Conservation (phyloP, 2,888 invertebrate genomes). For the Acheta domesticus region DNA sequence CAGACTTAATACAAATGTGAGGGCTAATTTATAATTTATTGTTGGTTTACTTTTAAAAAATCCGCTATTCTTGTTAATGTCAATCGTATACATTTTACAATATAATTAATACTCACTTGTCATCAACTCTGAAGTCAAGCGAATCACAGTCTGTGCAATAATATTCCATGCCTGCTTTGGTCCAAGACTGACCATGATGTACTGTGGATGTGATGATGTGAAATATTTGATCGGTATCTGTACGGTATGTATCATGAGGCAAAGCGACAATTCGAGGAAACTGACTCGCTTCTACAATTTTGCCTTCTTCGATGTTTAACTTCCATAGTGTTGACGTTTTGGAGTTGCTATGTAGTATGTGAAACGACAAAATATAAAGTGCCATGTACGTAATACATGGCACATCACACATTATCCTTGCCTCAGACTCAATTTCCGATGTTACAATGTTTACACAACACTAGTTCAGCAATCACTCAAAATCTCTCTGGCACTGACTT, state of each 20-base stretch:
- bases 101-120: slow-evolving; percentile 26
- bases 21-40: no score
- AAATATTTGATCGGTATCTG: slow-evolving; percentile 67
- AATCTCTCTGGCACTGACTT: no score
- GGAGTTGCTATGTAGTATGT: slow-evolving; percentile 72
- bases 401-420: slow-evolving; percentile 51
- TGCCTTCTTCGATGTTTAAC: slow-evolving; percentile 70
- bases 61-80: no score
- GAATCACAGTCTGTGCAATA: slow-evolving; percentile 60
- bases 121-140: slow-evolving; percentile 26
- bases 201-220: slow-evolving; percentile 72
- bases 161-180: slow-evolving; percentile 62
- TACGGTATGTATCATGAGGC: slow-evolving; percentile 42
- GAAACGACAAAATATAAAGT: slow-evolving; percentile 67
- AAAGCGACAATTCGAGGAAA: slow-evolving; percentile 53
- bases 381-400: slow-evolving; percentile 61
- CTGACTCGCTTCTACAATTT: slow-evolving; percentile 64
- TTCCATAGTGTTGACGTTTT: slow-evolving; percentile 81
- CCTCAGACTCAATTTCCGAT: neutral
- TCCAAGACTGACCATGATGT: slow-evolving; percentile 63
- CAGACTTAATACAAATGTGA: no score
- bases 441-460: no score
- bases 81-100: no score
- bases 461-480: no score
- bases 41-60: no score